Evolutionary conservation across 2,113 vertebrate genomes (phyloP), one percentile per base, ranked within the genome.

Genomic region (Elephas maximus): DNA sequence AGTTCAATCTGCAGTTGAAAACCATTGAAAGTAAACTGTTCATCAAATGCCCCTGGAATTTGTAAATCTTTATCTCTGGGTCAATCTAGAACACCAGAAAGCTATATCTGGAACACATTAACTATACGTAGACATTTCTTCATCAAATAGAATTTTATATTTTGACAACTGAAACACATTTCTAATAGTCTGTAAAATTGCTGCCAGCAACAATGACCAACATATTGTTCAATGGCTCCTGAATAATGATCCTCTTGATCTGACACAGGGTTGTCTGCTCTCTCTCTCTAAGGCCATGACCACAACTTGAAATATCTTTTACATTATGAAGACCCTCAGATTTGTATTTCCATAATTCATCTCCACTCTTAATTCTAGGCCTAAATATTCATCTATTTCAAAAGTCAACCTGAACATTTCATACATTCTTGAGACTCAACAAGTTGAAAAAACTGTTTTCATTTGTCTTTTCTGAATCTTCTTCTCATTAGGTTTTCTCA

Each of bases 401-500:
- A n/a, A 65, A 44, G 57, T 63, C 24, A 74, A 26, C 2, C 20
- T 77, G 18, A 20, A 73, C n/a, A 20, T 60, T 23, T 78, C 41
- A 45, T 28, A 60, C 1, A 10, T n/a, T 76, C 33, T 82, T 91
- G 74, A 91, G 51, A 44, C 37, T 94, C 14, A 89, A 71, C 1
- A 53, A 30, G 48, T 48, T 79, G 41, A 45, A 97, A 57, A 37
- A 79, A n/a, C 8, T 30, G 2, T 78, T 41, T 41, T 95, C 26
- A 57, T 57, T 57, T n/a, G 28, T 63, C 11, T 81, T 81, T 45
- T 48, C 73, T 88, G 24, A 45, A 45, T 53, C 48, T 91, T 79
- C 5, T 69, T 79, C 87, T 67, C 73, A 62, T 88, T 21, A 85
- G 17, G 11, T 83, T 95, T 92, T 87, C 69, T 84, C 41, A 78